Percentiles rank a stretch among this genome's conserved stretches.
phyloP scores from a whole-genome alignment of 1,140 invertebrate species.

The Drosophila oshimai region DNA sequence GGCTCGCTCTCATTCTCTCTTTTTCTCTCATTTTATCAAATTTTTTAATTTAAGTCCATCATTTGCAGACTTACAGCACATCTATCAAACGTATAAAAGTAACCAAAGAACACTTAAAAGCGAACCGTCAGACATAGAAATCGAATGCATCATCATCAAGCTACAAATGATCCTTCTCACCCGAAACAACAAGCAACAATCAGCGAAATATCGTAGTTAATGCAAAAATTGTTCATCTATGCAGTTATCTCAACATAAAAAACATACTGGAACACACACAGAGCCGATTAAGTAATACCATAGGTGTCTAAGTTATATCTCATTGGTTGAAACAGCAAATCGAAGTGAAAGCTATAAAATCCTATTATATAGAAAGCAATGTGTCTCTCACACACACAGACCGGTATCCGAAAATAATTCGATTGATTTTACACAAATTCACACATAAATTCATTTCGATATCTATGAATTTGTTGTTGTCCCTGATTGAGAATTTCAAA shows the following conservation, averaged over 20 bases:
- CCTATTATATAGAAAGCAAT: slow-evolving; percentile 12
- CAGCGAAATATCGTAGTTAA: slow-evolving; percentile 72
- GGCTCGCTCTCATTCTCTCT: too few species aligned
- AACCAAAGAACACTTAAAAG: slow-evolving; percentile 71
- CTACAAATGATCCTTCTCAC: slow-evolving; percentile 55
- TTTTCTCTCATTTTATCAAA: too few species aligned
- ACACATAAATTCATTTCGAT: slow-evolving; percentile 33
- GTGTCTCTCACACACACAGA: neutral
- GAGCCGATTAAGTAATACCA: slow-evolving; percentile 25
- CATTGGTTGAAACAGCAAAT: slow-evolving; percentile 53
- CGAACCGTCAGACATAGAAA: slow-evolving; percentile 64
- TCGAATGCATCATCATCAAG: slow-evolving; percentile 71
- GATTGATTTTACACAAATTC: slow-evolving; percentile 27
- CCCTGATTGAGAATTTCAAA: slow-evolving; percentile 37
- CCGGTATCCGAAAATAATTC: neutral
- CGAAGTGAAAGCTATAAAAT: slow-evolving; percentile 30
- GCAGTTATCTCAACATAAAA: slow-evolving; percentile 28
- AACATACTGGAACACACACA: slow-evolving; percentile 21
- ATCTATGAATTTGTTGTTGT: slow-evolving; percentile 61
- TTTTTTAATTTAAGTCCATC: neutral
- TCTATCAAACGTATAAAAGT: slow-evolving; percentile 51
- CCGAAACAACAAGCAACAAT: slow-evolving; percentile 66
- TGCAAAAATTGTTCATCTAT: slow-evolving; percentile 67
- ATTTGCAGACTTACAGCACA: slow-evolving; percentile 46
- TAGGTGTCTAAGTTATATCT: slow-evolving; percentile 57